phyloP scores from a whole-genome alignment of 2,113 vertebrate species.

The Zeus faber region DNA sequence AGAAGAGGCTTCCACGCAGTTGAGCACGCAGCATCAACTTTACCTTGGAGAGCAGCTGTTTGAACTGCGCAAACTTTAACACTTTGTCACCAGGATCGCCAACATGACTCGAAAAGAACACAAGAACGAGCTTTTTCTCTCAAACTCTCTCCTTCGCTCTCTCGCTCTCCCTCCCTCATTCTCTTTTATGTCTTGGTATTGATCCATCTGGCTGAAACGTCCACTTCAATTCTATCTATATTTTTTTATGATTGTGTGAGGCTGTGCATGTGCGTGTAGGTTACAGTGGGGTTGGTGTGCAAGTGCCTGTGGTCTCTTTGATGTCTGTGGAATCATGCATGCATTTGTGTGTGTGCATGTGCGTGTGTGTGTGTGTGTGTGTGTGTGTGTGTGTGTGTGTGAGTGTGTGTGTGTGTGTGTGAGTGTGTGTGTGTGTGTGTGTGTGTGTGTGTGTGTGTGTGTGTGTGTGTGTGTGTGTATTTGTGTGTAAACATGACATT shows the following conservation, averaged over 20 bases:
- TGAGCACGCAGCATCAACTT: slow-evolving; percentile 30
- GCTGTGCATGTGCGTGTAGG: background rate
- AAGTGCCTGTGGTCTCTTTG: too few relatives aligned
- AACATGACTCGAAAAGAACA: slow-evolving; percentile 65
- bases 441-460: background rate
- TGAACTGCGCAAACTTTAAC: slow-evolving; percentile 53
- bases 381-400: slow-evolving; percentile 6
- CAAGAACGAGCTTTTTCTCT: slow-evolving; percentile 49
- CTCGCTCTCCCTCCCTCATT: background rate
- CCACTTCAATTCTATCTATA: background rate
- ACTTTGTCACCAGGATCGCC: slow-evolving; percentile 69
- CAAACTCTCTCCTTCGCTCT: slow-evolving; percentile 3
- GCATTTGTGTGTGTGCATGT: too few relatives aligned
- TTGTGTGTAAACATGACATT: slow-evolving; percentile 17
- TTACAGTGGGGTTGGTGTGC: background rate
- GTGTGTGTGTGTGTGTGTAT: slow-evolving; percentile 3
- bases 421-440: slow-evolving; percentile 10
- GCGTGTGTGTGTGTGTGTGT: too few relatives aligned
- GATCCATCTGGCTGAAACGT: background rate
- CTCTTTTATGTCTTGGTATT: background rate
- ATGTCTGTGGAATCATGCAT: too few relatives aligned
- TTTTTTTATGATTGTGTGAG: background rate
- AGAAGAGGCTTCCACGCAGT: slow-evolving; percentile 19
- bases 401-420: background rate
- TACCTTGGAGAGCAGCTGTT: slow-evolving; percentile 45